Conservation (phyloP, 2,113 vertebrate genomes). For the Chloroceryle aenea region DNA sequence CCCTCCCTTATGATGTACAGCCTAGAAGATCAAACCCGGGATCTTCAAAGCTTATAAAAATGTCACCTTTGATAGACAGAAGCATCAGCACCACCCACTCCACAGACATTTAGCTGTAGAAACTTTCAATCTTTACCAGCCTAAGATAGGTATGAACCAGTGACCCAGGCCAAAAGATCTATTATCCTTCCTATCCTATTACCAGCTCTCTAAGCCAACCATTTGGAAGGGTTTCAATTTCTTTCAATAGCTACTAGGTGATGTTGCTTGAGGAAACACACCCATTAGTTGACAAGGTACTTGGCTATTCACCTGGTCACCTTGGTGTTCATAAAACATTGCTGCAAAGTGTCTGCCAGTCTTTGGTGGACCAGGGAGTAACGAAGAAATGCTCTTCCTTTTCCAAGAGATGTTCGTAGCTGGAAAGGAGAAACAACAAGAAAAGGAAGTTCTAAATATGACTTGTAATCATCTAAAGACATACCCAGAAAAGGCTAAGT, state of each 20-base stretch:
- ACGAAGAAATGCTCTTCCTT: constrained; percentile 92
- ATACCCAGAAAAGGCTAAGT: neutral
- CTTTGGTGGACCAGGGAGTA: constrained; percentile 95
- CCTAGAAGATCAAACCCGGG: neutral
- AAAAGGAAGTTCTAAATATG: neutral
- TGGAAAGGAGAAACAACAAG: constrained; percentile 65
- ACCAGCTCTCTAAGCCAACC: neutral
- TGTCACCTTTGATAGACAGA: accelerated
- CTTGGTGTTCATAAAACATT: constrained; percentile 93
- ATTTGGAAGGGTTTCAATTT: neutral
- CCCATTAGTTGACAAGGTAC: neutral
- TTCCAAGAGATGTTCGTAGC: constrained; percentile 94
- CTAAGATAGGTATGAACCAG: neutral
- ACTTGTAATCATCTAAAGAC: neutral
- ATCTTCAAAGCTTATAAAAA: neutral
- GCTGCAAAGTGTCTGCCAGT: constrained; percentile 94
- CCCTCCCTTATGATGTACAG: neutral
- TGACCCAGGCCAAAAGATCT: neutral
- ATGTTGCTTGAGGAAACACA: neutral
- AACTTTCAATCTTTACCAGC: constrained; percentile 16
- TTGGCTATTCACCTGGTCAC: constrained; percentile 86
- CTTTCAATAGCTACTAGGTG: neutral
- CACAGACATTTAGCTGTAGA: neutral
- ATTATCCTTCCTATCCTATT: constrained; percentile 7
- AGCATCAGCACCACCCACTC: neutral